Evolutionary conservation across 2,113 vertebrate genomes (phyloP).

Genomic region (Mormyrus iriodes): DNA sequence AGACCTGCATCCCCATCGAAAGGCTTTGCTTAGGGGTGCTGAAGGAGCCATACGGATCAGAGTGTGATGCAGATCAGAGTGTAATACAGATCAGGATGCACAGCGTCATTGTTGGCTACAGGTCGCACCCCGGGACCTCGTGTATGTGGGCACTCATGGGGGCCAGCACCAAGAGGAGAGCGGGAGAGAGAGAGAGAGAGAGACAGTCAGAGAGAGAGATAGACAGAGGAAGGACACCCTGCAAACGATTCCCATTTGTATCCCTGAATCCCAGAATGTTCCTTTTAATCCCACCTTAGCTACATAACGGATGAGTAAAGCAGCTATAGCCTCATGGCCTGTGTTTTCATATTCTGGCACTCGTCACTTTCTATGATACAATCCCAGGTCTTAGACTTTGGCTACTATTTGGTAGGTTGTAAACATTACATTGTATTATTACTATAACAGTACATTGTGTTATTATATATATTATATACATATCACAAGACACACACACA

Average conservation of each 20-base stretch:
- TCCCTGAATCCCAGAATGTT: not conserved
- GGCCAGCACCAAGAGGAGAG: not conserved
- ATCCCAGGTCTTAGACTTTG: not conserved
- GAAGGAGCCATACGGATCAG: not conserved
- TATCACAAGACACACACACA: too few relatives aligned
- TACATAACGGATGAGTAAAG: not conserved
- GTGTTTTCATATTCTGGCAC: not conserved
- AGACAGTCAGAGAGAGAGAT: not conserved
- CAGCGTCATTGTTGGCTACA: too few relatives aligned
- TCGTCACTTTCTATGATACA: not conserved
- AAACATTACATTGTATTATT: too few relatives aligned
- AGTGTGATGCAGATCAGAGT: not conserved
- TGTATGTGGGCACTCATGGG: not conserved
- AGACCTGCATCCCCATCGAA: not conserved
- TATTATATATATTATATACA: too few relatives aligned
- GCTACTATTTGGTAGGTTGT: not conserved
- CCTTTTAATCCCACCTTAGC: not conserved
- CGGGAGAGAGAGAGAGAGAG: not conserved
- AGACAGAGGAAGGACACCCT: not conserved
- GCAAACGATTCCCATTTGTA: not conserved
- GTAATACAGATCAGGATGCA: too few relatives aligned
- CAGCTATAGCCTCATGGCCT: not conserved
- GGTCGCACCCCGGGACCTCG: not conserved
- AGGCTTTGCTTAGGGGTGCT: not conserved
- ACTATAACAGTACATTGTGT: too few relatives aligned